Conservation (phyloP, 2,113 vertebrate genomes). For the Rhizomys pruinosus region DNA sequence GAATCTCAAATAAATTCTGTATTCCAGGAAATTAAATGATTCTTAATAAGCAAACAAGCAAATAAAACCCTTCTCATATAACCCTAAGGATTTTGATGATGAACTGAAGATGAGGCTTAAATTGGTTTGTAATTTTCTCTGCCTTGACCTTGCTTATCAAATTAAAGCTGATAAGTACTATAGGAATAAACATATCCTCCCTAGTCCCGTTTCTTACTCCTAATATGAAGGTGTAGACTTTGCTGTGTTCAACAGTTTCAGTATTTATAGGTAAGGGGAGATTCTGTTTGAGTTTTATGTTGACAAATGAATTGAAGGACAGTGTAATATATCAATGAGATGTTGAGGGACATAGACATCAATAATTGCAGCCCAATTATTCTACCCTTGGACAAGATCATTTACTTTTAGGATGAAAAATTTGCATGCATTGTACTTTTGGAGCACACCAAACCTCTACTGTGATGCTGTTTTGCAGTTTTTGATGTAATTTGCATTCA, state of each 20-base stretch:
- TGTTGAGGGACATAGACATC: neutral
- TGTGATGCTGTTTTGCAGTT: constrained; percentile 26
- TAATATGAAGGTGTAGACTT: neutral
- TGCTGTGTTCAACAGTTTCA: neutral
- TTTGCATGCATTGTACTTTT: neutral
- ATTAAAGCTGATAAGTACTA: neutral
- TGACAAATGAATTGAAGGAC: neutral
- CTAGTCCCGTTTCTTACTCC: neutral
- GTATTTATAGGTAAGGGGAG: neutral
- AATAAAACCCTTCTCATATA: neutral
- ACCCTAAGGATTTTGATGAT: neutral
- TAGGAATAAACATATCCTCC: neutral
- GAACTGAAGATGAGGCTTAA: neutral
- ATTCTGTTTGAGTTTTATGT: neutral
- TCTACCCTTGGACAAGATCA: neutral
- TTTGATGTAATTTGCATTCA: constrained; percentile 37
- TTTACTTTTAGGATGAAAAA: constrained; percentile 32
- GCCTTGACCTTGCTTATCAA: neutral
- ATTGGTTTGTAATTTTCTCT: constrained; percentile 3
- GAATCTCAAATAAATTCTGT: constrained; percentile 19
- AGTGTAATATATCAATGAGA: neutral
- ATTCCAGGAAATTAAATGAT: constrained; percentile 21
- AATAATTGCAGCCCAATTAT: constrained; percentile 8
- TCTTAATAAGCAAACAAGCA: constrained; percentile 37
- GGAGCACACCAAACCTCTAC: neutral